Base-by-base conservation (phyloP, 2,113 vertebrate genomes). In the Odocoileus hemionus region DNA sequence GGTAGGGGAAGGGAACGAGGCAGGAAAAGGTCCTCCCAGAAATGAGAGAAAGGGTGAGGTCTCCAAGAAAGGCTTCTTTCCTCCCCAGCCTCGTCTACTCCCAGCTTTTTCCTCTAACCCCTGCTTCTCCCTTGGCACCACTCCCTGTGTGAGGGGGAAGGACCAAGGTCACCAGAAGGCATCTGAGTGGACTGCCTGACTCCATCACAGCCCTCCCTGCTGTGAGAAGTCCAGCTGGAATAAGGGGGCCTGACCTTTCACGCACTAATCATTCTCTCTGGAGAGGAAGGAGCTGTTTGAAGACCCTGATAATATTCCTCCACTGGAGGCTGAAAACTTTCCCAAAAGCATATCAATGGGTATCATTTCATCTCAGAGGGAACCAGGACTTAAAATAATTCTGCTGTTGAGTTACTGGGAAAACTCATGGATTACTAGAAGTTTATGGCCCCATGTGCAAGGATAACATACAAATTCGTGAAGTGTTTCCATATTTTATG, bases 311-410 rank as follows among this genome's bases (percentile, higher is more conserved):
- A 83, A 85, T 70, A 89, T 54, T 86, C 82, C 36, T 61, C 79
- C 64, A 47, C 14, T 78, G 94, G n/a, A 67, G 80, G 47, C 1
- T 84, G 5, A 86, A 64, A 45, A 87, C 33, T 82, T 95, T 57
- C 19, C 64, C 82, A 23, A 70, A 92, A 55, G 80, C 47, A 54
- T 92, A 91, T 61, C 50, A 58, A 23, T 96, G 5, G 0, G 97
- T 96, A 96, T 96, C 94, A 67, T 98, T 98, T 98, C 98, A 93
- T 96, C 95, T 28, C 39, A 58, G 61, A 93, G 94, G 88, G 95
- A 96, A 30, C 93, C 58, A 95, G 94, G 89, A 96, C 98, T 98
- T 98, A 98, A 98, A 98, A 98, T 98, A 98, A 97, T 97, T 98
- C 84, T 95, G 87, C 91, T 98, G 96, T 94, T 97, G 95, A 88